phyloP scores from a whole-genome alignment of 1,140 invertebrate genomes.

The Cherax quadricarinatus region DNA sequence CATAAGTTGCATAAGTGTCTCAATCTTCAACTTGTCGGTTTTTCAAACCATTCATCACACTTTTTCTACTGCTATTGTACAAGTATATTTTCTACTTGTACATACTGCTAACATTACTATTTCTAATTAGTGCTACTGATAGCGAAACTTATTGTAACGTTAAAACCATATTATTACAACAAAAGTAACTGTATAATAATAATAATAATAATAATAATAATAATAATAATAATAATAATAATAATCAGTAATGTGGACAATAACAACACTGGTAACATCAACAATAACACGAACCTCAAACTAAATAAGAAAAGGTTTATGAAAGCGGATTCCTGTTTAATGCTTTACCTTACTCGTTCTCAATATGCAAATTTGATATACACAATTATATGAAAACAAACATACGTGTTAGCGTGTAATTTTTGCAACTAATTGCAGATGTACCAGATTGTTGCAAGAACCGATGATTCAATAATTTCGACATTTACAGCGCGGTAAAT shows the following conservation, averaged over 20 bases:
- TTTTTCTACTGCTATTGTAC: too few relatives aligned
- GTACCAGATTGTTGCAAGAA: background rate
- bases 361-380: slow-evolving; percentile 17
- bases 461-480: background rate
- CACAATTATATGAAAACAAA: slow-evolving; percentile 14
- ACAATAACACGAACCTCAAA: background rate
- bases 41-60: too few relatives aligned
- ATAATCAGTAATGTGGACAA: background rate
- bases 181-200: too few relatives aligned
- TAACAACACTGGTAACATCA: background rate
- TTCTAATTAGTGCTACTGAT: too few relatives aligned
- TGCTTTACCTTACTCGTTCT: background rate
- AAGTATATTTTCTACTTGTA: too few relatives aligned
- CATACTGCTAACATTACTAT: too few relatives aligned
- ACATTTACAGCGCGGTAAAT: background rate
- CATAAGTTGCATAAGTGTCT: too few relatives aligned
- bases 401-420: background rate
- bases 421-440: background rate
- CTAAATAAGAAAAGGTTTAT: background rate
- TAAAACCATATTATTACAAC: too few relatives aligned
- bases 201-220: background rate
- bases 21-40: too few relatives aligned
- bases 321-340: background rate
- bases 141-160: too few relatives aligned
- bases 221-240: background rate